Evolutionary conservation across 2,797 vertebrate species (phyloP).

Genomic region (Pitangus sulphuratus): DNA sequence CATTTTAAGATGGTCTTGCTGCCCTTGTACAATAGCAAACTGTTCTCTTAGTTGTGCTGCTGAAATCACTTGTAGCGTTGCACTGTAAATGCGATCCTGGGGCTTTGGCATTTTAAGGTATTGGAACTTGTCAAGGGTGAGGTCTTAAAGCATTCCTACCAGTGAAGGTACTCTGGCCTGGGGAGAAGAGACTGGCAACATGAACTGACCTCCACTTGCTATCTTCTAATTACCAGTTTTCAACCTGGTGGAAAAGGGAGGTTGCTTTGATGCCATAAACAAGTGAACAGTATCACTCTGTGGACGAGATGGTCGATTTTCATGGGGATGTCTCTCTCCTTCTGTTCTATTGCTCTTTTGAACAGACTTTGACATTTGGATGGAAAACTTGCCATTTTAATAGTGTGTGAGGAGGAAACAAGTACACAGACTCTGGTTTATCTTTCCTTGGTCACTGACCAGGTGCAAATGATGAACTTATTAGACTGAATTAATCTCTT

Average conservation of each 20-base stretch:
- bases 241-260: background rate
- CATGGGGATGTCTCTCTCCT: background rate
- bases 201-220: background rate
- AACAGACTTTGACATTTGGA: background rate
- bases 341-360: background rate
- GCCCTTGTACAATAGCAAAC: background rate
- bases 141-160: background rate
- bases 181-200: background rate
- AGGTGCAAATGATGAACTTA: background rate
- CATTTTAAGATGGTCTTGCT: background rate
- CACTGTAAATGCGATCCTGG: background rate
- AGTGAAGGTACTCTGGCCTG: background rate
- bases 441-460: background rate
- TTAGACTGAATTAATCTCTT: conserved; percentile 26
- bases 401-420: background rate
- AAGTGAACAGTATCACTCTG: background rate
- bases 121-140: background rate
- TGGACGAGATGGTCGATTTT: background rate
- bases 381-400: background rate
- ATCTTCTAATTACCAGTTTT: background rate
- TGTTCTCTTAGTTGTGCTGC: background rate
- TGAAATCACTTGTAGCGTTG: background rate
- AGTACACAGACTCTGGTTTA: background rate
- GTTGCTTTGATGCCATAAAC: background rate
- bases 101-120: background rate